Evolutionary conservation across 2,888 invertebrate species (phyloP).

Genomic region (Ptilodon capucinus): DNA sequence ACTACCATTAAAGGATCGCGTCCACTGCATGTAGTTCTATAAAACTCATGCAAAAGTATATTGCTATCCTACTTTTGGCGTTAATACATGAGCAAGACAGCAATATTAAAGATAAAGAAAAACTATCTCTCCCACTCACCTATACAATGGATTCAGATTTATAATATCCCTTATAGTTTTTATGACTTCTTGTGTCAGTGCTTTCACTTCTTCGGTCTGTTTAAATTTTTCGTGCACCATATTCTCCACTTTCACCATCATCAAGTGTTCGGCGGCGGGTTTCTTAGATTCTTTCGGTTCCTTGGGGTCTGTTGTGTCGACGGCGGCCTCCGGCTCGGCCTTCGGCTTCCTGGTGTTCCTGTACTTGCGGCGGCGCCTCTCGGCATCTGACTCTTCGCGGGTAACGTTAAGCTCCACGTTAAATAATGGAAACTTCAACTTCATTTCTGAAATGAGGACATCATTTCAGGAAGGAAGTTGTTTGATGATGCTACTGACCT

Average conservation of each 20-base stretch:
- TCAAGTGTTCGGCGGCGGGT: constrained; percentile 69
- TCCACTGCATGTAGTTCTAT: no score
- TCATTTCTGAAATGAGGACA: constrained; percentile 83
- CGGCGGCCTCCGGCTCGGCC: constrained; percentile 19
- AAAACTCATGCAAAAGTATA: no score
- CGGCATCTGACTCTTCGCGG: constrained; percentile 88
- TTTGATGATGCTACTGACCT: neutral
- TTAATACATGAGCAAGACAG: no score
- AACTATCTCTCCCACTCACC: no score
- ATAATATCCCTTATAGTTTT: constrained; percentile 99
- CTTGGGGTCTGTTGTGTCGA: constrained; percentile 14
- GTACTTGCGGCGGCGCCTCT: constrained; percentile 79
- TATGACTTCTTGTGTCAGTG: constrained; percentile 97
- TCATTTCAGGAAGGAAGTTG: constrained; percentile 74
- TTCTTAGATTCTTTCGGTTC: constrained; percentile 48
- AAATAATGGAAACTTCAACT: constrained; percentile 92
- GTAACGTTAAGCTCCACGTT: constrained; percentile 91
- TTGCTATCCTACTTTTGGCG: no score
- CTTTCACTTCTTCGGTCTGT: constrained; percentile 97
- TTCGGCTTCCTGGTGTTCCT: constrained; percentile 55
- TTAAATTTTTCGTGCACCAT: constrained; percentile 93
- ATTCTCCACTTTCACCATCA: constrained; percentile 98
- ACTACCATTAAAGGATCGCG: no score
- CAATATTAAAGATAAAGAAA: no score
- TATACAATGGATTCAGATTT: constrained; percentile 96